Conservation (phyloP, 2,113 vertebrate genomes). For the Notothenia rossii region DNA sequence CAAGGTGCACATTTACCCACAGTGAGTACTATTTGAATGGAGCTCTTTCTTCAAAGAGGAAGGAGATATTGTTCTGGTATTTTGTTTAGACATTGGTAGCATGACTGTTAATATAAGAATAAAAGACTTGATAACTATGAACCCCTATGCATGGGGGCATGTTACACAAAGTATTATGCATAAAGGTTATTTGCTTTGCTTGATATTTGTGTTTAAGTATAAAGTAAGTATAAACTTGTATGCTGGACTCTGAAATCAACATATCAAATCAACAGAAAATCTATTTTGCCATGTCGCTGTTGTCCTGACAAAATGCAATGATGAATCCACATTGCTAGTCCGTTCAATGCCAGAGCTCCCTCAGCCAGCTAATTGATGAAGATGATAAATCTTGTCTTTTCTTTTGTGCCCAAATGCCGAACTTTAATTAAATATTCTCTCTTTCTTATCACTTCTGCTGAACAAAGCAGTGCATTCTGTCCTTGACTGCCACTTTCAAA, state of each 20-base stretch:
- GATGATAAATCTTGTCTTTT: constrained; percentile 50
- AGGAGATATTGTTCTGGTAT: neutral
- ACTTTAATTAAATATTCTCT: constrained; percentile 57
- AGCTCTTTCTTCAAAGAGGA: neutral
- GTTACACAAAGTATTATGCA: neutral
- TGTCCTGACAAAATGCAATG: neutral
- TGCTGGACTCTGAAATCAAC: constrained; percentile 1
- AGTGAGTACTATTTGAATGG: constrained; percentile 2
- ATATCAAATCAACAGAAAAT: neutral
- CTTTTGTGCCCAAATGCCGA: constrained; percentile 30
- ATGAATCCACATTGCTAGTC: neutral
- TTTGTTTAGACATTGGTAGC: neutral
- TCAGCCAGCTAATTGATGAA: constrained; percentile 36
- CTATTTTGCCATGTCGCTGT: neutral
- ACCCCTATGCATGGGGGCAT: neutral
- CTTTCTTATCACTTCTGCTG: constrained; percentile 27
- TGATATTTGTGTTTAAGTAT: neutral
- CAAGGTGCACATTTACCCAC: constrained; percentile 17
- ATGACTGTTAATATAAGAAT: neutral
- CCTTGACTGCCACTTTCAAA: constrained; percentile 9
- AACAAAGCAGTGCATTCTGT: constrained; percentile 10
- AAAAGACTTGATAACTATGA: neutral
- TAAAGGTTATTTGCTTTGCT: neutral
- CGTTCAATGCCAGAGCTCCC: neutral
- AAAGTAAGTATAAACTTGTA: neutral